These are phyloP conservation scores for Galeopterus variegatus DNA, from an alignment of 2,113 vertebrate genomes.

Conservation along the genomic window DNA sequence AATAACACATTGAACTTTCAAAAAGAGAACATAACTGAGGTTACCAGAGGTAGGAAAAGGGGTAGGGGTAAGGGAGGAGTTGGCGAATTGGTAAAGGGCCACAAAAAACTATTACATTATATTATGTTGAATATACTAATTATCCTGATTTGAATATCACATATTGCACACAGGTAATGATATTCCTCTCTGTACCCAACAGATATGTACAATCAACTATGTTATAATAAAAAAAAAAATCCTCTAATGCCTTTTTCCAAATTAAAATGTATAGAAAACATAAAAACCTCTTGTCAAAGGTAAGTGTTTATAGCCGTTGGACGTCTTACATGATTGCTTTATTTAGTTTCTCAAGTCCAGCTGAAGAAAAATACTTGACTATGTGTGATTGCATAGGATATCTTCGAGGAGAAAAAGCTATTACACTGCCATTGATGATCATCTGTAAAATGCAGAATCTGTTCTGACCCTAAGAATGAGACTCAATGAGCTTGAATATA, in stretches of 20 bases:
- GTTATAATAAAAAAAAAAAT: neutral
- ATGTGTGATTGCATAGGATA: neutral
- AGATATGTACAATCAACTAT: too few relatives aligned
- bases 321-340: slow-evolving; percentile 42
- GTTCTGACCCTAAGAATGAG: neutral
- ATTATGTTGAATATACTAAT: too few relatives aligned
- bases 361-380: slow-evolving; percentile 41
- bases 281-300: slow-evolving; percentile 8
- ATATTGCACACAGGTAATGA: too few relatives aligned
- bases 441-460: slow-evolving; percentile 11
- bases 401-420: slow-evolving; percentile 28
- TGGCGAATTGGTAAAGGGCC: too few relatives aligned
- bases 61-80: too few relatives aligned
- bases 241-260: neutral
- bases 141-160: too few relatives aligned
- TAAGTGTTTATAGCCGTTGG: slow-evolving; percentile 20
- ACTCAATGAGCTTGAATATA: neutral
- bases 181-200: too few relatives aligned
- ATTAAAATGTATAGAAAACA: slow-evolving; percentile 41
- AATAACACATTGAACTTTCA: too few relatives aligned
- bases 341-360: slow-evolving; percentile 38
- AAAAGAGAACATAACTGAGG: too few relatives aligned
- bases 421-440: neutral
- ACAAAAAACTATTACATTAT: too few relatives aligned
- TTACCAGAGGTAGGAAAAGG: too few relatives aligned